These are phyloP conservation scores for Capromys pilorides DNA, from an alignment of 2,797 vertebrate species.

Conservation along the genomic window DNA sequence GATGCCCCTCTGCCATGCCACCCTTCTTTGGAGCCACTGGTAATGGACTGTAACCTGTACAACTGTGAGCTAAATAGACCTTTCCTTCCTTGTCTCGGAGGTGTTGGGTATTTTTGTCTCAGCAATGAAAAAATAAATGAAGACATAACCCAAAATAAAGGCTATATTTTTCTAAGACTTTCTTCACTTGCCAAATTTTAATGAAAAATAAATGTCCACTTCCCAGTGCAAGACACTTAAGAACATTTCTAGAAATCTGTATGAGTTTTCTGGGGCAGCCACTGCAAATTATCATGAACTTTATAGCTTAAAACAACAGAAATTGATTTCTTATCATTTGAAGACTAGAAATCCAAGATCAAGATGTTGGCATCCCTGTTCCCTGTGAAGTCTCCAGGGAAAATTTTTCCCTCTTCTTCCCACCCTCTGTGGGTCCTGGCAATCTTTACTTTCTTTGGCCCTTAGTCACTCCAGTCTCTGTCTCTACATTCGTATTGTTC, in stretches of 20 bases:
- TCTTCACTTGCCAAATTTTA: slow-evolving; percentile 1
- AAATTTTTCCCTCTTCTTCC: neutral
- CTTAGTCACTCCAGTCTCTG: neutral
- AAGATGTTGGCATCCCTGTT: neutral
- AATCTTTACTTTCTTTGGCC: neutral
- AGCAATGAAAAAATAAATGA: too few relatives aligned
- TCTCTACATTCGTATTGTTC: neutral
- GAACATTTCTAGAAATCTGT: neutral
- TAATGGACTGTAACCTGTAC: too few relatives aligned
- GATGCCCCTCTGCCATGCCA: too few relatives aligned
- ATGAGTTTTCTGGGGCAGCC: neutral
- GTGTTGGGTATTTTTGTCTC: too few relatives aligned
- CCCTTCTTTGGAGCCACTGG: too few relatives aligned
- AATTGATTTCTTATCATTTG: neutral
- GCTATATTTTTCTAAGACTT: neutral
- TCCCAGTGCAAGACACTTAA: neutral
- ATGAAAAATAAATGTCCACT: neutral
- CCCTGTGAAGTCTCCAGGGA: neutral
- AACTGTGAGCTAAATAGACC: too few relatives aligned
- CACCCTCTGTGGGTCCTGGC: neutral
- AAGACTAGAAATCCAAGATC: neutral
- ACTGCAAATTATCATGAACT: neutral
- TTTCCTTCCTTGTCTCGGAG: too few relatives aligned
- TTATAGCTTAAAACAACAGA: neutral
- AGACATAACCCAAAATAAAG: neutral